Evolutionary conservation across 2,888 invertebrate species (phyloP), one percentile per base, ranked within the genome.

Genomic region (Eupithecia inturbata): DNA sequence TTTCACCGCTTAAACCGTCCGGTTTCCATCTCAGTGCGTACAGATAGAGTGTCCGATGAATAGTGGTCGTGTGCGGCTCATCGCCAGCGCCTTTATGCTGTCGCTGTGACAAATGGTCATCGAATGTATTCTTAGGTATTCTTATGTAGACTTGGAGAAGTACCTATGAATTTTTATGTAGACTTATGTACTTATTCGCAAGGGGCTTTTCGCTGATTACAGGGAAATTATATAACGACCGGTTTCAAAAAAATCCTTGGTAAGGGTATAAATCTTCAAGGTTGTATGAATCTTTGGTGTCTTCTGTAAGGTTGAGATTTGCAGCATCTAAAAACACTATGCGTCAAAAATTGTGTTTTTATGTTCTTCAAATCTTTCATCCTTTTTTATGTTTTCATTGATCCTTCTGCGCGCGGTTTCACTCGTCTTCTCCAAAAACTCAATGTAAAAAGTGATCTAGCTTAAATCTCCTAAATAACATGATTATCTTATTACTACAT

Each of bases 71-170:
- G 57, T 10, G 22, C 57, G 57, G 26, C 57, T 57, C 57, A 57
- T 57, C 57, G 26, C 57, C 57, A 71, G 68, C 77, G 79, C 78
- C 79, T 80, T 78, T 78, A 76, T 71, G 68, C 76, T 72, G 78
- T 78, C 78, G 68, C 41, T 71, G 75, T 80, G 79, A 81, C 79
- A 78, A 80, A 81, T 78, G 81, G 76, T 67, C 26, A 70, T 31
- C 68, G 72, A 72, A 71, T 76, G 74, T 76, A 77, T 76, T 74
- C 73, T 22, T 22, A 22, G 53, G 6, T 22, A 4, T 4, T 6
- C 6, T 10, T 7, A 53, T 2, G 10, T 26, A 14, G 0, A 26
- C 10, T 22, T n/a, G 10, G 22, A 22, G 22, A 53, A 3, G n/a
- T 31, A 36, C n/a, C n/a, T 53, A 53, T 53, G 57, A 26, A 57